These are phyloP conservation scores for Spermophilus dauricus DNA, from an alignment of 2,113 vertebrate species.

Conservation along the genomic window DNA sequence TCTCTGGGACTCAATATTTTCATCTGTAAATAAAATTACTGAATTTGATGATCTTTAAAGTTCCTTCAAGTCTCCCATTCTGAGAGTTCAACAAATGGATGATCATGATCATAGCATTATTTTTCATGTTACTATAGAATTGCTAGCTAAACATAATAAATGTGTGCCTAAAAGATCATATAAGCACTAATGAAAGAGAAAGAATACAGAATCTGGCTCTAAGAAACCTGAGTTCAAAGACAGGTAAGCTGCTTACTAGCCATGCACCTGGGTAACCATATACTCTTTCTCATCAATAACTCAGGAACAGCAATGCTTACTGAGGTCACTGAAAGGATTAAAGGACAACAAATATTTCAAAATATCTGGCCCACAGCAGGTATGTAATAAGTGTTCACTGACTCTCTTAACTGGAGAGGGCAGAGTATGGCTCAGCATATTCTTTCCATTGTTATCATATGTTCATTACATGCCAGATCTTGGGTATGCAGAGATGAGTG, in stretches of 20 bases:
- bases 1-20: not conserved
- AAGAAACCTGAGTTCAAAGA: not conserved
- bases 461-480: not conserved
- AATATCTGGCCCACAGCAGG: not conserved
- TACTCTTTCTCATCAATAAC: not conserved
- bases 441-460: not conserved
- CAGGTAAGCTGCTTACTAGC: not conserved
- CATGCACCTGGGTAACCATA: not conserved
- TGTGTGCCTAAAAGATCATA: not conserved
- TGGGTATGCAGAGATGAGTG: not conserved
- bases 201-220: not conserved
- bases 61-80: not conserved
- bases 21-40: not conserved
- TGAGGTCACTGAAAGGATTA: not conserved
- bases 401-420: not conserved
- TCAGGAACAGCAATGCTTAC: not conserved
- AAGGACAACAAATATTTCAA: constrained; percentile 19
- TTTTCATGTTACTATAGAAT: not conserved
- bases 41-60: not conserved
- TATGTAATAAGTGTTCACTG: not conserved
- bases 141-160: not conserved
- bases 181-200: not conserved
- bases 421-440: not conserved
- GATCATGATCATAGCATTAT: not conserved
- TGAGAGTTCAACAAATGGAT: not conserved